Percentiles rank a stretch among this genome's conserved stretches.
phyloP scores from a whole-genome alignment of 2,113 vertebrate species.

The Anas platyrhynchos region DNA sequence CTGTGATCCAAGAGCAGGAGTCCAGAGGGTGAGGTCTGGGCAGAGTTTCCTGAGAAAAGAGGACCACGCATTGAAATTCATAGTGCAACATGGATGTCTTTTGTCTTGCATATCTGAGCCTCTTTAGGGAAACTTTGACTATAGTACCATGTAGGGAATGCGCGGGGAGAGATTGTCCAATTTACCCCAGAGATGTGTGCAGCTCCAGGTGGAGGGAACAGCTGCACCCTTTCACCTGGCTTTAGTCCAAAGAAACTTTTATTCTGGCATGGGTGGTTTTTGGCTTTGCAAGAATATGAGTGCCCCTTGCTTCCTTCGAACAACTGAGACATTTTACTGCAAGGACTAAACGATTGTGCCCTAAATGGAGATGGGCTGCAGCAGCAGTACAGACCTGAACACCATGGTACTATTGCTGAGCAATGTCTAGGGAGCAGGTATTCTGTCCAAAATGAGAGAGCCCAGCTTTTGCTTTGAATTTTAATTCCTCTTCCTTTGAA shows the following conservation, averaged over 20 bases:
- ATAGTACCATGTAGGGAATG: neutral
- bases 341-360: no score
- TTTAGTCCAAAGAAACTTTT: neutral
- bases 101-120: neutral
- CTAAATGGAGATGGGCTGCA: neutral
- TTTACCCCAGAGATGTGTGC: neutral
- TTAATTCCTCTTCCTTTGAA: neutral
- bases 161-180: neutral
- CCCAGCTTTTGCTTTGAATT: neutral
- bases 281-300: neutral
- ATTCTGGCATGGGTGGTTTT: neutral
- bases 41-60: neutral
- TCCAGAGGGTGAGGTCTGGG: neutral
- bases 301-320: neutral
- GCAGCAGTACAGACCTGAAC: neutral
- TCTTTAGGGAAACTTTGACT: neutral
- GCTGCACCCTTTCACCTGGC: neutral
- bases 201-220: neutral
- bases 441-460: neutral
- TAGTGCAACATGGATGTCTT: neutral
- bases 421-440: neutral
- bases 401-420: rapidly evolving
- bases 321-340: neutral
- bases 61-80: neutral
- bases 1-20: neutral